Conservation (phyloP, 2,797 vertebrate genomes). For the Moxostoma hubbsi region DNA sequence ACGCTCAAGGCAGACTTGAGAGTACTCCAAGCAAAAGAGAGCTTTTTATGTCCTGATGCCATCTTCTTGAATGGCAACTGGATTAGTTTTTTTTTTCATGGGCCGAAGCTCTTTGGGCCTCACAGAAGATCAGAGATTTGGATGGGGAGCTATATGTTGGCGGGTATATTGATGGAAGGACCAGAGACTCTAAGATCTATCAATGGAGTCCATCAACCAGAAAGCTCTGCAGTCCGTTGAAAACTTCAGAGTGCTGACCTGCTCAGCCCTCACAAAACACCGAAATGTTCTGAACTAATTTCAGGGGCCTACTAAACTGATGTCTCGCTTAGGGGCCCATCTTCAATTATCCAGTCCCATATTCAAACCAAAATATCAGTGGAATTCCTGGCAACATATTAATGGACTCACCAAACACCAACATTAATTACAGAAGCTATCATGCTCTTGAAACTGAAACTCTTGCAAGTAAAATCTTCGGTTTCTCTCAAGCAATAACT, state of each 20-base stretch:
- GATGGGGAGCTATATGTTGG: slow-evolving; percentile 65
- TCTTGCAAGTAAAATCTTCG: background rate
- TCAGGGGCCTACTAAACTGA: slow-evolving; percentile 2
- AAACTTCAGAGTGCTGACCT: slow-evolving; percentile 43
- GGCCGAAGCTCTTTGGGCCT: slow-evolving; percentile 74
- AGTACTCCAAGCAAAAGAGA: slow-evolving; percentile 72
- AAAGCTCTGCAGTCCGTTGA: slow-evolving; percentile 47
- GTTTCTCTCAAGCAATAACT: background rate
- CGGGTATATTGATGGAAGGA: slow-evolving; percentile 73
- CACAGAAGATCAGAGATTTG: slow-evolving; percentile 75
- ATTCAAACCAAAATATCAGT: slow-evolving; percentile 14
- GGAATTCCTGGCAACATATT: background rate
- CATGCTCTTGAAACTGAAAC: background rate
- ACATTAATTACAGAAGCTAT: background rate
- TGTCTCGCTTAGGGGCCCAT: background rate
- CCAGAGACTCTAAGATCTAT: slow-evolving; percentile 57
- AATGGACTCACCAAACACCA: background rate
- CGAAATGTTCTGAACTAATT: slow-evolving; percentile 12
- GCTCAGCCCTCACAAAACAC: slow-evolving; percentile 16
- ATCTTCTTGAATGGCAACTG: slow-evolving; percentile 79
- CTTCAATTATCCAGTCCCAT: slow-evolving; percentile 18
- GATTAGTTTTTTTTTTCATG: slow-evolving; percentile 59
- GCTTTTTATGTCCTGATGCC: slow-evolving; percentile 80
- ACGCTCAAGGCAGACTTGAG: slow-evolving; percentile 78
- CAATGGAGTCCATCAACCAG: slow-evolving; percentile 54